phyloP scores from a whole-genome alignment of 2,888 invertebrate genomes.

The Gymnocheta viridis region DNA sequence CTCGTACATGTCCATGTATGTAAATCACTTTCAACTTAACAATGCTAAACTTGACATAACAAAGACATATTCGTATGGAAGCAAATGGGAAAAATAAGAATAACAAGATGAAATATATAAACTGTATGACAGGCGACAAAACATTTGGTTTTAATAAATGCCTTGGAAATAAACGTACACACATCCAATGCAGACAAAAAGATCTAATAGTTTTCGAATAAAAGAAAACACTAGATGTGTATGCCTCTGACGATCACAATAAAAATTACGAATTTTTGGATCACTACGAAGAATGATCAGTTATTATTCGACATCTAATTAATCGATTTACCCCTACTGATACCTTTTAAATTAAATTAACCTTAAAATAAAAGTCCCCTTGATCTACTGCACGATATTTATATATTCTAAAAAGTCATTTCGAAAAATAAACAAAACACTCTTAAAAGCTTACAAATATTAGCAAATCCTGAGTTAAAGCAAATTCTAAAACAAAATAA shows the following conservation, averaged over 20 bases:
- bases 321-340: too few relatives aligned
- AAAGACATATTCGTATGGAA: slow-evolving; percentile 14
- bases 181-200: not conserved
- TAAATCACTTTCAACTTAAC: slow-evolving; percentile 53
- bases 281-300: not conserved
- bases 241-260: not conserved
- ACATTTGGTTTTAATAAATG: slow-evolving; percentile 48
- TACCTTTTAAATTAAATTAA: too few relatives aligned
- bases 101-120: not conserved
- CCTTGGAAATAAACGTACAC: not conserved
- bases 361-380: not conserved
- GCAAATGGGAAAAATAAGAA: not conserved
- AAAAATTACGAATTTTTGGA: not conserved
- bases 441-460: slow-evolving; percentile 10
- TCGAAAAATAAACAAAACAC: not conserved
- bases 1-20: slow-evolving; percentile 20
- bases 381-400: not conserved
- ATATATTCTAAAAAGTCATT: not conserved
- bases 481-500: slow-evolving; percentile 30
- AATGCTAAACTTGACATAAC: slow-evolving; percentile 33
- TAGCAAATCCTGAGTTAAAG: slow-evolving; percentile 10
- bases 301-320: too few relatives aligned
- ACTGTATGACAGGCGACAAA: slow-evolving; percentile 44
- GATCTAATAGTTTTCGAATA: not conserved
- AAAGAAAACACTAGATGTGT: not conserved